These are phyloP conservation scores for Bombus vancouverensis DNA, from an alignment of 1,140 invertebrate species.

Conservation along the genomic window DNA sequence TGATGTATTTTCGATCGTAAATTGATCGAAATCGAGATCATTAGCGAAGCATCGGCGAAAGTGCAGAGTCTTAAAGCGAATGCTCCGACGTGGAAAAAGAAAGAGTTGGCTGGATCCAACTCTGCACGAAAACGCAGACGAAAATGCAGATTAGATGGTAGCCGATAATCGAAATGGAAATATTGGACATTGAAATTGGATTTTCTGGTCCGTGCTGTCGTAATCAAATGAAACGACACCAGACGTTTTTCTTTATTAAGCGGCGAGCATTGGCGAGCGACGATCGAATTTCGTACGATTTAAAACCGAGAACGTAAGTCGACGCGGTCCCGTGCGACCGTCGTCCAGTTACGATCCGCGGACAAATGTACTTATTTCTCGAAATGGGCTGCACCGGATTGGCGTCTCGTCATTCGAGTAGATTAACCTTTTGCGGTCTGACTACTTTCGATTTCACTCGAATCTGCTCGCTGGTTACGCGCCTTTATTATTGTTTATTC, in stretches of 20 bases:
- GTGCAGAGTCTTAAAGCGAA: too few species aligned
- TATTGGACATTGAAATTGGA: too few species aligned
- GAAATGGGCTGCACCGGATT: background rate
- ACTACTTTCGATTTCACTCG: conserved; percentile 12
- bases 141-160: too few species aligned
- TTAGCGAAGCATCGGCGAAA: background rate
- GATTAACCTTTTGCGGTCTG: conserved; percentile 36
- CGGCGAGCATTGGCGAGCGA: too few species aligned
- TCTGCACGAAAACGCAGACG: too few species aligned
- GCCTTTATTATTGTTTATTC: too few species aligned
- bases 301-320: conserved; percentile 9
- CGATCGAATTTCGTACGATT: conserved; percentile 16
- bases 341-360: conserved; percentile 9
- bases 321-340: background rate
- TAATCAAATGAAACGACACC: too few species aligned
- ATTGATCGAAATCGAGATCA: background rate
- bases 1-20: background rate
- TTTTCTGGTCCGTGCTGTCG: too few species aligned
- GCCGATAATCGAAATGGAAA: too few species aligned
- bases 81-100: too few species aligned
- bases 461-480: background rate
- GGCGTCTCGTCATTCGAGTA: background rate
- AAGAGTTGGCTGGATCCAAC: too few species aligned
- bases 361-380: background rate
- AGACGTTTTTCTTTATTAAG: too few species aligned